These are phyloP conservation scores for Drosophila triauraria DNA, from an alignment of 1,140 invertebrate species.

Conservation along the genomic window DNA sequence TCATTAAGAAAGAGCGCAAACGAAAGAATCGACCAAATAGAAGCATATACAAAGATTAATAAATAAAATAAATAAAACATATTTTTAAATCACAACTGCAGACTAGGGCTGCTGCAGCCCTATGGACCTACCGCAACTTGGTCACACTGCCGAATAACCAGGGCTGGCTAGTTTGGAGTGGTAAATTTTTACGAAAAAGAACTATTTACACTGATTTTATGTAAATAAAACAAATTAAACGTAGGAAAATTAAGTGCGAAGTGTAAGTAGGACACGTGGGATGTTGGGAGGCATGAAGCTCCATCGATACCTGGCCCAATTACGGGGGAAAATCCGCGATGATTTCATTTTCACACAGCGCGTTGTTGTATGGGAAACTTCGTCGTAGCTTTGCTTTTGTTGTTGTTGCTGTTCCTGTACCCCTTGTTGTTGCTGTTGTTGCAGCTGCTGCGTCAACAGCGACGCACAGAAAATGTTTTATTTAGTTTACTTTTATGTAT, in stretches of 20 bases:
- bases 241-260: constrained; percentile 70
- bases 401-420: constrained; percentile 52
- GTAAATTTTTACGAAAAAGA: constrained; percentile 74
- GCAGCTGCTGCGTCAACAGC: constrained; percentile 57
- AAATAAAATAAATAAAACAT: constrained; percentile 17
- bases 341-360: constrained; percentile 74
- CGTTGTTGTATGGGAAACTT: constrained; percentile 83
- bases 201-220: constrained; percentile 79
- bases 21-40: constrained; percentile 31
- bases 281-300: not conserved
- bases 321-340: constrained; percentile 58
- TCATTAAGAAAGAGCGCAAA: constrained; percentile 43
- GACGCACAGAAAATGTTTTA: constrained; percentile 48
- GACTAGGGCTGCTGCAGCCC: constrained; percentile 13
- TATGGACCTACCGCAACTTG: constrained; percentile 10
- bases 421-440: constrained; percentile 42
- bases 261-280: constrained; percentile 61
- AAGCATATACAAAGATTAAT: constrained; percentile 14
- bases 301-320: not conserved
- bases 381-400: constrained; percentile 71
- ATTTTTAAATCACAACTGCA: constrained; percentile 56
- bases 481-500: constrained; percentile 32
- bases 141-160: too few relatives aligned
- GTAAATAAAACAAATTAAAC: constrained; percentile 73
- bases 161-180: constrained; percentile 77